Evolutionary conservation across 2,888 invertebrate species (phyloP), one percentile per base, ranked within the genome.

Genomic region (Perithous albicinctus): DNA sequence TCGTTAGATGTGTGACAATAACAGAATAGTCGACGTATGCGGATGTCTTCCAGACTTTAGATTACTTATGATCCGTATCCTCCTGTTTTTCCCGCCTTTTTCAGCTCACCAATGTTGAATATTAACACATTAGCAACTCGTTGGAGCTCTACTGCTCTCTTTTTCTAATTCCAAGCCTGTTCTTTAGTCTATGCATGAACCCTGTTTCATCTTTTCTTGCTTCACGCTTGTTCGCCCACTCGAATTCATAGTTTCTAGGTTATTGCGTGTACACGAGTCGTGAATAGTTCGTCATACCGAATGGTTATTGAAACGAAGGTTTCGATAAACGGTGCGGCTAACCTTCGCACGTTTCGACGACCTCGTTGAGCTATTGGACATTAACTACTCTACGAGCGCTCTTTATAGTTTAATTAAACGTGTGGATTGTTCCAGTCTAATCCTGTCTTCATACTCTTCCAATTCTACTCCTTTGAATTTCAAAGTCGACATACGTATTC

Each of bases 41-140:
- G 81, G 74, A 78, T 78, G 70, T 82, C 78, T 69, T 74, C 77
- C 74, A 82, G 81, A 82, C 81, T 70, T 43, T 70, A 51, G 38
- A 74, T 56, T 73, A 70, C 23, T 32, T 8, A 26, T 66, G 54
- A 56, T 61, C 59, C 59, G 0, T 29, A 0, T 18, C 41, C 38
- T 15, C 56, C 8, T 56, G 3, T 56, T 70, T 56, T 29, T 56
- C 15, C 54, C 29, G 38, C 41, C 35, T 26, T 54, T 69, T 70
- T 5, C 8, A 54, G 51, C 18, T 41, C 29, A 18, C 26, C 38
- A 41, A 69, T 69, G 69, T 38, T 56, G 12, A 54, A 69, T 69
- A 29, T 70, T 56, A 51, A 69, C 54, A 51, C 20, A n/a, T 23
- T 23, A 26, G 38, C 1, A 26, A 7, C 5, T n/a, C 26, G 56